A percentile compares a stretch with the other conserved stretches of the same genome.
These are phyloP conservation scores for Hylyphantes graminicola DNA, from an alignment of 1,140 invertebrate genomes.

Conservation along the genomic window DNA sequence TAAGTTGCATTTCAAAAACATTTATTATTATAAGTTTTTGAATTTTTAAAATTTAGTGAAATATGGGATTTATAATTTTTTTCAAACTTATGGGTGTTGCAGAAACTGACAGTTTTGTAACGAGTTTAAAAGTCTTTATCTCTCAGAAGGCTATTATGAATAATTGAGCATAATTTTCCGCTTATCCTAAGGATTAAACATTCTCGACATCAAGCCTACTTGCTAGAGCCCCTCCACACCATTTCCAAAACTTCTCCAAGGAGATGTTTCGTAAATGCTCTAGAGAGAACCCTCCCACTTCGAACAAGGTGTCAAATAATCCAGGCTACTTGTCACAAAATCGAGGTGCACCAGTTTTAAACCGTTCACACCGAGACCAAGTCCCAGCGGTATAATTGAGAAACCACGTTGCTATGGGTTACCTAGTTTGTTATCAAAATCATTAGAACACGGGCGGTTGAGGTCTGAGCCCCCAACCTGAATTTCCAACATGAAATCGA, in stretches of 20 bases:
- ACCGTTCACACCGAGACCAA: not conserved
- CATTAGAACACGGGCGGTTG: not conserved
- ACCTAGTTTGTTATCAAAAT: slow-evolving; percentile 50
- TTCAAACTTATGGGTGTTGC: no score
- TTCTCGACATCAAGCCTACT: not conserved
- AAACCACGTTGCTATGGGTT: slow-evolving; percentile 44
- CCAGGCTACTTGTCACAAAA: slow-evolving; percentile 34
- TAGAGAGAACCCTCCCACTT: no score
- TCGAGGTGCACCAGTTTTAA: slow-evolving; percentile 9
- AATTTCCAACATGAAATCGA: slow-evolving; percentile 8
- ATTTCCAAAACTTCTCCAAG: not conserved
- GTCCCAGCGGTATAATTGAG: slow-evolving; percentile 26
- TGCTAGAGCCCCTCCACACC: not conserved
- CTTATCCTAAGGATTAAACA: no score
- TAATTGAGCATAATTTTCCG: no score
- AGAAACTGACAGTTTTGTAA: no score
- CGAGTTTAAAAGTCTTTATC: no score
- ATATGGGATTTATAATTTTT: no score
- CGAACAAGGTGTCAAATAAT: slow-evolving; percentile 13
- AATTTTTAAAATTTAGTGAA: no score
- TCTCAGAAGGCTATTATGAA: no score
- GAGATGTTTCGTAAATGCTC: not conserved
- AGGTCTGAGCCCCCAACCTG: not conserved
- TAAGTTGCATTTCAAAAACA: no score
- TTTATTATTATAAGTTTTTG: no score